These are phyloP conservation scores for Sardinella longiceps DNA, from an alignment of 2,797 vertebrate species.

Conservation along the genomic window DNA sequence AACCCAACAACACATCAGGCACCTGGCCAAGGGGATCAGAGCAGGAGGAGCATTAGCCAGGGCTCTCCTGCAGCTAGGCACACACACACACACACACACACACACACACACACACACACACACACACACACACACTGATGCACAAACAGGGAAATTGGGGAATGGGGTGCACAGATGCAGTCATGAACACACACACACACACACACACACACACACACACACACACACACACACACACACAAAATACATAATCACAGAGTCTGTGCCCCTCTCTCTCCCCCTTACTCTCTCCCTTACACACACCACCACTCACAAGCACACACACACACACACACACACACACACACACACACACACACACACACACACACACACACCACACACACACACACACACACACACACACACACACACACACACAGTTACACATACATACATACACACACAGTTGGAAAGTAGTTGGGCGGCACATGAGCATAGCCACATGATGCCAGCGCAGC, in stretches of 20 bases:
- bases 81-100: slow-evolving; percentile 21
- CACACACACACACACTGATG: background rate
- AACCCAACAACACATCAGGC: slow-evolving; percentile 45
- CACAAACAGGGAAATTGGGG: background rate
- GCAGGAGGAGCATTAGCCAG: slow-evolving; percentile 49
- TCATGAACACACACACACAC: too few relatives aligned
- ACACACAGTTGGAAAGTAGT: slow-evolving; percentile 13
- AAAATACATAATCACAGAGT: too few relatives aligned
- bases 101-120: slow-evolving; percentile 13
- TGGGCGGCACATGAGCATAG: slow-evolving; percentile 54
- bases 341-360: background rate
- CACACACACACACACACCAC: background rate
- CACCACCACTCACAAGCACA: background rate
- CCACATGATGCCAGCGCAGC: slow-evolving; percentile 42
- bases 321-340: background rate
- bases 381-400: background rate
- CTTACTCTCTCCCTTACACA: background rate
- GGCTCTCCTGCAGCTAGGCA: slow-evolving; percentile 50
- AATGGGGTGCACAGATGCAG: background rate
- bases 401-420: slow-evolving; percentile 9
- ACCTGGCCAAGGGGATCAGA: slow-evolving; percentile 52
- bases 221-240: background rate
- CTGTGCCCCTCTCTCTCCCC: too few relatives aligned
- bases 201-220: slow-evolving; percentile 10
- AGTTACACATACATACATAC: slow-evolving; percentile 49